Evolutionary conservation across 2,113 vertebrate genomes (phyloP), one percentile per base, ranked within the genome.

Genomic region (Rhinopomastus cyanomelas): DNA sequence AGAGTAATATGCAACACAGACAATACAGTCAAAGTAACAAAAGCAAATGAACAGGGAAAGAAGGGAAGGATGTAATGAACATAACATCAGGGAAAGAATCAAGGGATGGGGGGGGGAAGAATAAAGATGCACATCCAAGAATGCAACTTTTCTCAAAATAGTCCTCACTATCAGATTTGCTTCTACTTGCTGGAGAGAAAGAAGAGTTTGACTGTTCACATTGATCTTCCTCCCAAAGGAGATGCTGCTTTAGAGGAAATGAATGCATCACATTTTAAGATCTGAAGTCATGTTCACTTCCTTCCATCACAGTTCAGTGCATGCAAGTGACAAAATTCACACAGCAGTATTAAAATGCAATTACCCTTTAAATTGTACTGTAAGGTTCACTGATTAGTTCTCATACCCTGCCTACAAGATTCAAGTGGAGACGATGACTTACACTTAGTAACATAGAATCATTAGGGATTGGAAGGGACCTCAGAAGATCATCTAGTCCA

Each of bases 81-180:
- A 7, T 37, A 49, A 37, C 3, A 9, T 3, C n/a, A 22, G 5
- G 4, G 39, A 56, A 75, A 42, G 34, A 71, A 79, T n/a, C n/a
- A 36, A 16, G 2, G 16, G 18, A 23, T n/a, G 26, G 23, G 7
- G 5, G 9, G 1, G 4, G 6, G 3, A 17, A 9, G n/a, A n/a
- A 42, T 23, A 64, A 64, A 85, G 62, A 55, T 46, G 11, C 6
- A 69, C 5, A 29, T 17, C 44, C 7, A 74, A 87, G 29, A 89
- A 66, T 39, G 19, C 3, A 27, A 6, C 3, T 52, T 61, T 69
- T 66, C 56, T 56, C 64, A 36, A 48, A 85, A 29, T 5, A 12
- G 15, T 51, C 44, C 36, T 74, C 11, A 26, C 23, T 59, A 39
- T 48, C 25, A 73, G 55, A 48, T 37, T 64, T 88, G 17, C n/a